Conservation (phyloP, 2,797 vertebrate species). For the Epinephelus malabaricus region DNA sequence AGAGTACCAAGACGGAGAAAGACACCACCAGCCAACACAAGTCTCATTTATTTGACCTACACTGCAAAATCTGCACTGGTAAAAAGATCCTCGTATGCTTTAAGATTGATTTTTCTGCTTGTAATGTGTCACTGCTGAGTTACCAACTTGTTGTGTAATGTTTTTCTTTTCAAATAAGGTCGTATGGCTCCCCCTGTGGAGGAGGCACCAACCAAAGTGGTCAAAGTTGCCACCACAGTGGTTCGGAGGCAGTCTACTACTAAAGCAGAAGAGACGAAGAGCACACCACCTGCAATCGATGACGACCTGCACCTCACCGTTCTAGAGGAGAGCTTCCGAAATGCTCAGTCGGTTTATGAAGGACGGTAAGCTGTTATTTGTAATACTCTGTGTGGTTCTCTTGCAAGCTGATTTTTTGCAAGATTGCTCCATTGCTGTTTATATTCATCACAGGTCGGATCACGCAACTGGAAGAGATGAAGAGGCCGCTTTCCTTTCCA, state of each 20-base stretch:
- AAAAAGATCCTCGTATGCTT: slow-evolving; percentile 27
- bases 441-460: slow-evolving; percentile 86
- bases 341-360: slow-evolving; percentile 80
- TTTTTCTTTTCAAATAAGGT: slow-evolving; percentile 79
- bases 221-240: slow-evolving; percentile 94
- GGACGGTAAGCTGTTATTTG: slow-evolving; percentile 50
- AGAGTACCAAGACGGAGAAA: slow-evolving; percentile 84
- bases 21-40: slow-evolving; percentile 97
- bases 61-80: slow-evolving; percentile 99
- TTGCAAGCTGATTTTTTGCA: not conserved
- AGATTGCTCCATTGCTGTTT: slow-evolving; percentile 27
- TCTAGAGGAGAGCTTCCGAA: slow-evolving; percentile 92
- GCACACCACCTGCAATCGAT: slow-evolving; percentile 78
- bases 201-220: slow-evolving; percentile 93
- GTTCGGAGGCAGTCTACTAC: slow-evolving; percentile 91
- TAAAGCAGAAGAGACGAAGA: slow-evolving; percentile 89
- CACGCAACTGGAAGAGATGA: slow-evolving; percentile 89
- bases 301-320: slow-evolving; percentile 91
- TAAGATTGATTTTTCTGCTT: not conserved
- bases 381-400: not conserved
- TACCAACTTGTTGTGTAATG: not conserved
- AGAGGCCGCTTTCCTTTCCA: slow-evolving; percentile 91
- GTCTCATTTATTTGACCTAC: slow-evolving; percentile 97
- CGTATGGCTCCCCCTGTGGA: slow-evolving; percentile 97
- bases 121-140: not conserved